Percentiles rank a stretch among this genome's conserved stretches.
Evolutionary conservation across 1,140 invertebrate genomes (phyloP).

Genomic region (Lepidostoma basale): DNA sequence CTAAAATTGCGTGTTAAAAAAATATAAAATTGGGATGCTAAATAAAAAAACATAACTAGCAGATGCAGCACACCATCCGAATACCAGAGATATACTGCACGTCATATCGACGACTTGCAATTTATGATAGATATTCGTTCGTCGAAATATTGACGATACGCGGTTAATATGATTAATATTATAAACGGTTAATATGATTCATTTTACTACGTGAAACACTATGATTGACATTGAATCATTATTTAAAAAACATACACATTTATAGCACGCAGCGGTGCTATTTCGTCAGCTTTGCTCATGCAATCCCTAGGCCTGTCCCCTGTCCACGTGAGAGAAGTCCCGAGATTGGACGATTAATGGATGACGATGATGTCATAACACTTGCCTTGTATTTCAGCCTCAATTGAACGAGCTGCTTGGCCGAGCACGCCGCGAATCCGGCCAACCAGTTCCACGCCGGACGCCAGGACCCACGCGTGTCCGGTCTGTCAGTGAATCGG

Average conservation of each 20-base stretch:
- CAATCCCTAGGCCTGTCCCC: no score
- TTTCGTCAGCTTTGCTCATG: no score
- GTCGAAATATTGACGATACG: no score
- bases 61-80: no score
- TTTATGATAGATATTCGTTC: no score
- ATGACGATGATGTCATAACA: no score
- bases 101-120: no score
- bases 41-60: not conserved
- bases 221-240: not conserved
- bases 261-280: not conserved
- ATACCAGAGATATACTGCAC: no score
- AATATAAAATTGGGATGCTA: not conserved
- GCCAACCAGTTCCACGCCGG: slow-evolving; percentile 31
- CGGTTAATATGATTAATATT: not conserved
- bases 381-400: slow-evolving; percentile 15
- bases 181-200: not conserved
- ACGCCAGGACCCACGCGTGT: slow-evolving; percentile 33
- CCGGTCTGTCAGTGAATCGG: slow-evolving; percentile 38
- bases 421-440: slow-evolving; percentile 27
- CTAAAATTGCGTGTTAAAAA: no score
- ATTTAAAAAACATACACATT: not conserved
- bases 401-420: slow-evolving; percentile 44
- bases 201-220: not conserved
- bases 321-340: no score
- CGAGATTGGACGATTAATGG: no score